phyloP scores from a whole-genome alignment of 2,113 vertebrate genomes.

The Merops nubicus region DNA sequence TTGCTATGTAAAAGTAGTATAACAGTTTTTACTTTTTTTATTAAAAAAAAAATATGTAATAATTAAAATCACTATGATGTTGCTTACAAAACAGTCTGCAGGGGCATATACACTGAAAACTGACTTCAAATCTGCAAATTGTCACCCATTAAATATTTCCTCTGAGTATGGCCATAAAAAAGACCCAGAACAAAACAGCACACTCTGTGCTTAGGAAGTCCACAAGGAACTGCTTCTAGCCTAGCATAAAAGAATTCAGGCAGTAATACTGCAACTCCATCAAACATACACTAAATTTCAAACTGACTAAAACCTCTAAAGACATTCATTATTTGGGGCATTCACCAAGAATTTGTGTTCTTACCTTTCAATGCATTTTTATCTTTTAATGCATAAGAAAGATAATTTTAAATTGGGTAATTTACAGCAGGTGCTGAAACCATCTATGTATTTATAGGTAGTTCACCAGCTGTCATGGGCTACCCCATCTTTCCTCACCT shows the following conservation, averaged over 20 bases:
- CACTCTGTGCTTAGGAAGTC: neutral
- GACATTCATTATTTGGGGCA: neutral
- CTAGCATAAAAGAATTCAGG: neutral
- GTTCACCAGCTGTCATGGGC: neutral
- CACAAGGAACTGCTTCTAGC: neutral
- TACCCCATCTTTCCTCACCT: neutral
- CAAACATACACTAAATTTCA: neutral
- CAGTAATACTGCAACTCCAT: neutral
- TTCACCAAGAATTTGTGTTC: neutral
- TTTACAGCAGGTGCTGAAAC: neutral
- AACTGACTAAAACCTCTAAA: neutral
- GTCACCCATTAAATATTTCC: neutral
- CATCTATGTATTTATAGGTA: neutral
- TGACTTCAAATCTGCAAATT: neutral
- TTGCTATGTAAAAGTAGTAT: neutral
- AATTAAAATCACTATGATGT: neutral
- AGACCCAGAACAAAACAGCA: neutral
- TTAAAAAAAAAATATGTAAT: neutral
- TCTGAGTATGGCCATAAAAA: neutral
- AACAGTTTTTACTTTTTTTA: neutral
- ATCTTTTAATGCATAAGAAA: neutral
- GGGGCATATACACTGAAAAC: neutral
- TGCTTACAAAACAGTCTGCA: neutral
- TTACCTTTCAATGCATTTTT: neutral
- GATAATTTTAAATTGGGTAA: neutral